These are phyloP conservation scores for Pantelozetes paolii DNA, from an alignment of 2,888 invertebrate genomes.

Conservation along the genomic window DNA sequence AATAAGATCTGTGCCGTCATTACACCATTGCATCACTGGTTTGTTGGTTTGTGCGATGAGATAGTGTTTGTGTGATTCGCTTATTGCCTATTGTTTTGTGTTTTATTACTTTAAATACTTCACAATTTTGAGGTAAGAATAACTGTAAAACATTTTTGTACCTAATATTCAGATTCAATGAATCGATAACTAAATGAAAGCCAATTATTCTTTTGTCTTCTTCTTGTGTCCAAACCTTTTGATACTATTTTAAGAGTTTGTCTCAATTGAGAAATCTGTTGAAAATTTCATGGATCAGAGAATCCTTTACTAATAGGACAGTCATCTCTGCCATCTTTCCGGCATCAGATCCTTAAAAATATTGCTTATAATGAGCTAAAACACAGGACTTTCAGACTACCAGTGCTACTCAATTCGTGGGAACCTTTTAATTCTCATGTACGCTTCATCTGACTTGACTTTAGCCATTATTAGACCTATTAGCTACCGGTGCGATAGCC, in stretches of 20 bases:
- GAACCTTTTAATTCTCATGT: slow-evolving; percentile 36
- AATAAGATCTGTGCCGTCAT: slow-evolving; percentile 31
- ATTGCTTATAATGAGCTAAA: slow-evolving; percentile 24
- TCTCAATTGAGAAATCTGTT: slow-evolving; percentile 27
- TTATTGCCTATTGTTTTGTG: neutral
- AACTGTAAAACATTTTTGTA: slow-evolving; percentile 7
- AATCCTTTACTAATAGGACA: slow-evolving; percentile 24
- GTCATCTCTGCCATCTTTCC: slow-evolving; percentile 37
- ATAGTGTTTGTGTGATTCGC: slow-evolving; percentile 27
- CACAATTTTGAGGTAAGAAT: slow-evolving; percentile 1
- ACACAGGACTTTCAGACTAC: slow-evolving; percentile 3
- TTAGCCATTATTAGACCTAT: neutral
- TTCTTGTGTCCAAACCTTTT: neutral
- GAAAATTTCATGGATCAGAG: slow-evolving; percentile 30
- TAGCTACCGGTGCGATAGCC: neutral
- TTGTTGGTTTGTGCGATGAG: slow-evolving; percentile 9
- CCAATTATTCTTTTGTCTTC: neutral
- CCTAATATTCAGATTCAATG: neutral
- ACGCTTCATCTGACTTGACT: slow-evolving; percentile 34
- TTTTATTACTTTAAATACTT: neutral
- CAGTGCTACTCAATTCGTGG: slow-evolving; percentile 20
- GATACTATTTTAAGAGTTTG: neutral
- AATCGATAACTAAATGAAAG: neutral
- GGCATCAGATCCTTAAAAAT: slow-evolving; percentile 35
- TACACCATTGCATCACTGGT: slow-evolving; percentile 3